Conservation (phyloP, 2,797 vertebrate species). For the Pogoniulus pusillus region DNA sequence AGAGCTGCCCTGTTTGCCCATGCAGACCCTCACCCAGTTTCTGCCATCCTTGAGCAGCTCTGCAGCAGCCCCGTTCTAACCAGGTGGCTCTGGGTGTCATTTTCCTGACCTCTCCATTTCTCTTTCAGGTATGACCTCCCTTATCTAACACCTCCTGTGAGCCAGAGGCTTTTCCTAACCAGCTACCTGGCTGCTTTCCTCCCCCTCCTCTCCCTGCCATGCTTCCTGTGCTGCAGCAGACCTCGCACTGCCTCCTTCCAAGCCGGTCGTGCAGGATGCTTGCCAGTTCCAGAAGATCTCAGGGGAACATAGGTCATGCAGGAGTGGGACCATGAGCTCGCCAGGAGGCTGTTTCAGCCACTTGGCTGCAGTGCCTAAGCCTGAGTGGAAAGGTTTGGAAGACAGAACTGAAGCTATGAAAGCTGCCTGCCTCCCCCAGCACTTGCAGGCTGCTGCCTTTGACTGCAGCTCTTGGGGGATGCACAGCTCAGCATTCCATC, state of each 20-base stretch:
- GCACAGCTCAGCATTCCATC: background rate
- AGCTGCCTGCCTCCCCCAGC: background rate
- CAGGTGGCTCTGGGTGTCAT: background rate
- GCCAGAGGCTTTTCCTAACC: conserved; percentile 66
- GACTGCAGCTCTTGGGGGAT: fast-evolving
- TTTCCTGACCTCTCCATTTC: conserved; percentile 43
- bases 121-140: conserved; percentile 69
- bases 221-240: conserved; percentile 26
- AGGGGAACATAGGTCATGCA: conserved; percentile 17
- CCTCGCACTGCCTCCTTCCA: background rate
- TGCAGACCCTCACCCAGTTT: background rate
- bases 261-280: background rate
- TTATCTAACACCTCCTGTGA: conserved; percentile 61
- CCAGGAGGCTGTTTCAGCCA: background rate
- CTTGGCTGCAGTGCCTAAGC: background rate
- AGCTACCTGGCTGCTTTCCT: conserved; percentile 50
- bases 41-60: background rate
- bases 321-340: conserved; percentile 1
- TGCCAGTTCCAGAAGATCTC: conserved; percentile 37
- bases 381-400: conserved; percentile 1
- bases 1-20: background rate
- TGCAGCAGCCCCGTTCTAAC: background rate
- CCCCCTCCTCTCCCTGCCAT: background rate
- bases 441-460: background rate
- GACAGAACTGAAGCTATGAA: background rate